Base-by-base conservation (phyloP, 1,140 invertebrate species). In the Monochamus saltuarius region DNA sequence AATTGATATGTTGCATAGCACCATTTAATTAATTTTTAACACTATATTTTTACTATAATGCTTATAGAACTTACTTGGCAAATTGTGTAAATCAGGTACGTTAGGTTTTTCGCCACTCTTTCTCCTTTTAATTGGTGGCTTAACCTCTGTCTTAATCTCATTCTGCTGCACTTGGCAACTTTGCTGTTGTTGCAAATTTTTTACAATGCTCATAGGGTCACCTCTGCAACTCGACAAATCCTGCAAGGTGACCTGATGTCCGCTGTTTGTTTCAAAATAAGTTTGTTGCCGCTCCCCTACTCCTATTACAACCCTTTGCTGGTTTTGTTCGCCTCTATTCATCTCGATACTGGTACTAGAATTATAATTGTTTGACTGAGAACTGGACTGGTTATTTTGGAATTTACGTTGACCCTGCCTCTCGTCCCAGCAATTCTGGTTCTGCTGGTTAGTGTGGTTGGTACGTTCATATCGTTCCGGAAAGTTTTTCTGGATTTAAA, bases 201-300 rank as follows among this genome's bases (percentile, higher is more conserved):
- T 89, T 13, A 88, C 86, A 68, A 88, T 85, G 73, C 82, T 87
- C 85, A 88, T 89, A 6, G 87, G 85, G 68, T 89, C 87, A 17
- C 86, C 86, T 46, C 87, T 76, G 74, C 86, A 88, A 69, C 86
- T 85, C 35, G 83, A 87, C 17, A 88, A 75, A 76, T 88, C 85
- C 75, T 88, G 87, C 62, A 88, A 74, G 17, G 82, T 82, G 47
- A 88, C 82, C 53, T 66, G 65, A 45, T 66, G 61, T 37, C 70
- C 72, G 35, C 63, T 67, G 64, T 70, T 77, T 0, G 80, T 71
- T 56, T 85, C 83, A 58, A 84, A 85, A 64, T 84, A 85, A 7
- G 76, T 65, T 66, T 82, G 82, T 59, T 82, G 77, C 71, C 72
- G 62, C 16, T n/a, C n/a, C n/a, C n/a, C 55, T 35, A 37, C 51